Evolutionary conservation across 2,113 vertebrate genomes (phyloP), one percentile per base, ranked within the genome.

Genomic region (Podocnemis expansa): DNA sequence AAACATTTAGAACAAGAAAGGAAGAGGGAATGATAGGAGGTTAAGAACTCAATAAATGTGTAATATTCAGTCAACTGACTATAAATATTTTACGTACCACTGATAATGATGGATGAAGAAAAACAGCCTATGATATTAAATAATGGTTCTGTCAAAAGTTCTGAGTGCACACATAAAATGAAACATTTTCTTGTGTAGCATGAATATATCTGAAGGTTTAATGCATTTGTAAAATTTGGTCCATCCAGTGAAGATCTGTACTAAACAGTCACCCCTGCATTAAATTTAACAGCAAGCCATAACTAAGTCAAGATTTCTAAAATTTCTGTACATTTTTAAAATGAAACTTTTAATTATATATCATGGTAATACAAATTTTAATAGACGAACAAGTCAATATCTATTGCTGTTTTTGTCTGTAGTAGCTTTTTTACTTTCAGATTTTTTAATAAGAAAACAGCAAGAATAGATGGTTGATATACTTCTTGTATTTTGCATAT

Each of bases 21-120:
- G 55, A 83, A 92, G 81, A 51, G 4, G 49, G 8, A 89, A 6
- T 85, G 12, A 41, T 86, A 91, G 81, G 70, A 85, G n/a, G 8
- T 91, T 95, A 95, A 85, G 89, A 94, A 91, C 47, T 76, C 91
- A 82, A 88, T 94, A 80, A 91, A 93, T 94, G 95, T 81, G 76
- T 94, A 92, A 73, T 52, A 58, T 89, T 94, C 63, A 83, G 63
- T 88, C 89, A 84, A 45, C 41, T 82, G 24, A 29, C 34, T 94
- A 76, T 92, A 76, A 95, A 96, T 92, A 88, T 94, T 93, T 90
- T 81, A 96, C 92, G 47, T 89, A 51, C 8, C 83, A 34, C 63
- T 3, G 3, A 87, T 56, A 41, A 54, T 81, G 75, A 94, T 88
- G 78, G 89, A 84, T 90, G 75, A 91, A 95, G 82, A 93, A 92